Evolutionary conservation across 2,888 invertebrate species (phyloP).

Genomic region (Sympetrum striolatum): DNA sequence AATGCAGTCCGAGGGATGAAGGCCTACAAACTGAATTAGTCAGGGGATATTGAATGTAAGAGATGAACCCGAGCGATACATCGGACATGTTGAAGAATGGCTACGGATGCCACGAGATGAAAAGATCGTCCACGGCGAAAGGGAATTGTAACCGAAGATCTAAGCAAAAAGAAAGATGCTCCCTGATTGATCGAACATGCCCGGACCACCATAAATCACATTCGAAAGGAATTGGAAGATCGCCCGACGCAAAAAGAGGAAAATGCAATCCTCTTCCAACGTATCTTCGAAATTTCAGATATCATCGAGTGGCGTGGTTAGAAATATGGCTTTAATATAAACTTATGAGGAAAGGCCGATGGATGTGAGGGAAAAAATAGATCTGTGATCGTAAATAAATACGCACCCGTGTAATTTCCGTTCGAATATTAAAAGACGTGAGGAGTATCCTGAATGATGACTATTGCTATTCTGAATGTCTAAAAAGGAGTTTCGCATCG

Average conservation of each 20-base stretch:
- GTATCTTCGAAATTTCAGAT: background rate
- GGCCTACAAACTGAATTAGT: too few species aligned
- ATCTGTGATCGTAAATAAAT: too few species aligned
- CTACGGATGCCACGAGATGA: background rate
- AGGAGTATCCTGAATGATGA: too few species aligned
- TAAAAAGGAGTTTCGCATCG: too few species aligned
- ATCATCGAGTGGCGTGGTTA: too few species aligned
- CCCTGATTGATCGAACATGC: background rate
- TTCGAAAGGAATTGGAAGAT: background rate
- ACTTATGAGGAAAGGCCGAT: too few species aligned
- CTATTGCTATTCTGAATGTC: too few species aligned
- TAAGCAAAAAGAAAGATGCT: background rate
- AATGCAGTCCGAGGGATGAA: too few species aligned
- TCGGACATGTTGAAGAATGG: background rate
- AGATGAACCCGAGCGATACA: background rate
- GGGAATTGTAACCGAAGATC: background rate
- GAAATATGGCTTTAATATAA: too few species aligned
- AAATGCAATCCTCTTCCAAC: background rate
- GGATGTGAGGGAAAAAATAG: too few species aligned
- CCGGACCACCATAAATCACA: background rate
- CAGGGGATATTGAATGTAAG: background rate
- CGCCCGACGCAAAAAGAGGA: background rate
- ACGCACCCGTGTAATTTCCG: too few species aligned
- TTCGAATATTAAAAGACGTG: too few species aligned
- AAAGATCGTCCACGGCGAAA: background rate